Conservation (phyloP, 2,888 invertebrate species). For the Mesorhabditis spiculigera region DNA sequence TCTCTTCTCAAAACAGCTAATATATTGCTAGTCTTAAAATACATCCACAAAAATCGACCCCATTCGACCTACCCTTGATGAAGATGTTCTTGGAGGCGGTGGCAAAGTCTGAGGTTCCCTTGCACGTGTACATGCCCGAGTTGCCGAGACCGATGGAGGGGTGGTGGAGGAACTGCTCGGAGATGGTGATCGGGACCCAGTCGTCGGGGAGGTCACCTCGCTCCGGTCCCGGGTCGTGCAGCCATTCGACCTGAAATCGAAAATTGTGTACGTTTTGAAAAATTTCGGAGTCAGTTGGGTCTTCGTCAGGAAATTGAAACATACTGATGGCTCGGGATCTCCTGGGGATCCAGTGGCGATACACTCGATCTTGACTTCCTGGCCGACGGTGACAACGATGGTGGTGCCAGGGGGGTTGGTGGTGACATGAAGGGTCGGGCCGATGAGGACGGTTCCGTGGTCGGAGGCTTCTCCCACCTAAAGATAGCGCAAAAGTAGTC, state of each 20-base stretch:
- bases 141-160: slow-evolving; percentile 50
- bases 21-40: too few species aligned
- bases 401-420: slow-evolving; percentile 49
- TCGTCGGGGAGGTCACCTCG: slow-evolving; percentile 57
- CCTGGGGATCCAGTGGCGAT: slow-evolving; percentile 50
- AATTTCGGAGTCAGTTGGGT: not conserved
- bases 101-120: slow-evolving; percentile 58
- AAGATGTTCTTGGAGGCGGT: slow-evolving; percentile 57
- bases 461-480: slow-evolving; percentile 46
- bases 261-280: not conserved
- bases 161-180: slow-evolving; percentile 55
- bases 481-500: too few species aligned
- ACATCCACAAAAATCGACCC: not conserved
- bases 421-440: slow-evolving; percentile 40
- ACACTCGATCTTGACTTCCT: slow-evolving; percentile 52
- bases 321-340: slow-evolving; percentile 53
- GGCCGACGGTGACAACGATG: slow-evolving; percentile 53
- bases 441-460: slow-evolving; percentile 50
- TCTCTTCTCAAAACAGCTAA: too few species aligned
- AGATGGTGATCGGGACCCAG: slow-evolving; percentile 56
- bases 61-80: slow-evolving; percentile 38
- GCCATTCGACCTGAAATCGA: slow-evolving; percentile 45
- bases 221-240: slow-evolving; percentile 52
- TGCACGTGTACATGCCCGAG: slow-evolving; percentile 61
- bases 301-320: not conserved